Conservation (phyloP, 2,797 vertebrate genomes). For the Girardinus metallicus region DNA sequence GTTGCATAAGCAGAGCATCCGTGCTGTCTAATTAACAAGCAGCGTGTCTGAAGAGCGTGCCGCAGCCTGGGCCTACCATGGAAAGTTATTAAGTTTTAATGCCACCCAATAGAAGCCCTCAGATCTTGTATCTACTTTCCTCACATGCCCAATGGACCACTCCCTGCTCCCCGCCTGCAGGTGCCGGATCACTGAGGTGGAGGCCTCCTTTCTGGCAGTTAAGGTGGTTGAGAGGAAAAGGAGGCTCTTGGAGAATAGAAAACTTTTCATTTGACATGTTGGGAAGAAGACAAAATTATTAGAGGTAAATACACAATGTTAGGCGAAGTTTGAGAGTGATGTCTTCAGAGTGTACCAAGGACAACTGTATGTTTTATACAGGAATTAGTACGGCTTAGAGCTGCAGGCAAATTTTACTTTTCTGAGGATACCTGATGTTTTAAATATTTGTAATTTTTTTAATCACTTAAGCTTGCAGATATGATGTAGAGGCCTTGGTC, state of each 20-base stretch:
- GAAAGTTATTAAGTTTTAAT: conserved; percentile 47
- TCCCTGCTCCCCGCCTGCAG: conserved; percentile 49
- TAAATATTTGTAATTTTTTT: conserved; percentile 1
- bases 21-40: conserved; percentile 68
- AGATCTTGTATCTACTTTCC: conserved; percentile 42
- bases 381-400: conserved; percentile 21
- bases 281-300: conserved; percentile 11
- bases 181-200: conserved; percentile 23
- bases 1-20: conserved; percentile 46
- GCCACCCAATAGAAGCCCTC: conserved; percentile 30
- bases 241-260: conserved; percentile 11
- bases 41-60: conserved; percentile 43
- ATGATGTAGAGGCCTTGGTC: neutral
- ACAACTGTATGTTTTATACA: conserved; percentile 29
- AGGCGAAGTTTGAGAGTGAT: conserved; percentile 26
- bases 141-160: conserved; percentile 31
- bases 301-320: conserved; percentile 6
- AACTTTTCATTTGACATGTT: conserved; percentile 7
- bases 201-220: conserved; percentile 21
- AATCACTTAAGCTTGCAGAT: neutral
- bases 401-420: conserved; percentile 19
- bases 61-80: conserved; percentile 34
- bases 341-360: conserved; percentile 22
- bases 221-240: conserved; percentile 2
- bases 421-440: conserved; percentile 1